Evolutionary conservation across 2,888 invertebrate genomes (phyloP).

Genomic region (Megaustenia siamemsis): DNA sequence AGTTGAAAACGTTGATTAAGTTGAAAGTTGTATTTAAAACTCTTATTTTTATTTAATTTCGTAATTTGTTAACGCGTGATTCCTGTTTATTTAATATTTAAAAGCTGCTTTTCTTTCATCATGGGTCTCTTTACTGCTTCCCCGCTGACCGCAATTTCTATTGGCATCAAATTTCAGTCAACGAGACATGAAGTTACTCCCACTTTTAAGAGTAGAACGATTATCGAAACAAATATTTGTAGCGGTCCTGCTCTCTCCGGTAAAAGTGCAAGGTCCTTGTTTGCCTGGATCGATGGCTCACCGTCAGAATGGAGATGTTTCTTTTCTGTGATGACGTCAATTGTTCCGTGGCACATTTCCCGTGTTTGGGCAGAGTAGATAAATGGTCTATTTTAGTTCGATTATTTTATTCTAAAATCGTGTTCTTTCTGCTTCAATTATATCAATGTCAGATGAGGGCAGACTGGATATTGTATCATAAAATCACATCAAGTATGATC

Average conservation of each 20-base stretch:
- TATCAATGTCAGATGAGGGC: too few relatives aligned
- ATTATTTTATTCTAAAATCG: neutral
- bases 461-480: too few relatives aligned
- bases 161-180: neutral
- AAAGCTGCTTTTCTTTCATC: neutral
- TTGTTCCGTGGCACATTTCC: conserved; percentile 1
- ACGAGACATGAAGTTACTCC: neutral
- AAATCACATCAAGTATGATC: too few relatives aligned
- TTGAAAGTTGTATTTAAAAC: too few relatives aligned
- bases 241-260: neutral
- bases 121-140: neutral
- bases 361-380: neutral
- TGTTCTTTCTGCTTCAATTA: neutral
- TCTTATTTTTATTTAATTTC: too few relatives aligned
- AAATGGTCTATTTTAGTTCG: neutral
- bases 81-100: too few relatives aligned
- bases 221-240: neutral
- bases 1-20: too few relatives aligned
- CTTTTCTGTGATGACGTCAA: conserved; percentile 14
- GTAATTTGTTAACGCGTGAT: too few relatives aligned
- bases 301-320: conserved; percentile 31
- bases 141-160: neutral
- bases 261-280: conserved; percentile 1
- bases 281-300: neutral
- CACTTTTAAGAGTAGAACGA: neutral